A percentile compares a stretch with the other conserved stretches of the same genome.
Evolutionary conservation across 2,797 vertebrate species (phyloP).

Genomic region (Sebastes trivittatus): DNA sequence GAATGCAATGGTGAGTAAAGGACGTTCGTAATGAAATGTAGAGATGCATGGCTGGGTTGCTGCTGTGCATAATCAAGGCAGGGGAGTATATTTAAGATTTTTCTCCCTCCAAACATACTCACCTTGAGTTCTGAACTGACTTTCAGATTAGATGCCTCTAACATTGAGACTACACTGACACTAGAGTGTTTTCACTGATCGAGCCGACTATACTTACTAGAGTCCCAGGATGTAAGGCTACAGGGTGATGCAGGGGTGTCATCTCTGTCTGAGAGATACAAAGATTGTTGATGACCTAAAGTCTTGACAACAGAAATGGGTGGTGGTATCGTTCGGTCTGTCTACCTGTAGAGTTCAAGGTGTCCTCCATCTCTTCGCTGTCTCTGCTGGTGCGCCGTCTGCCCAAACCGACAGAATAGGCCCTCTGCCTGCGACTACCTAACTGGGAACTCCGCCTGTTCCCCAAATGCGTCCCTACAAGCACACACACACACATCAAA

Average conservation of each 20-base stretch:
- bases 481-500: conserved; percentile 14
- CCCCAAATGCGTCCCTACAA: conserved; percentile 66
- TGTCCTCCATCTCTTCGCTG: conserved; percentile 76
- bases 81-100: background rate
- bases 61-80: background rate
- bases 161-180: conserved; percentile 20
- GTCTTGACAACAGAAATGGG: conserved; percentile 14
- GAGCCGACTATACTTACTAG: conserved; percentile 75
- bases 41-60: background rate
- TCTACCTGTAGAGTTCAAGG: conserved; percentile 78
- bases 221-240: conserved; percentile 86
- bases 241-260: conserved; percentile 81
- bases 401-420: conserved; percentile 77
- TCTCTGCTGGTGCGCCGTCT: conserved; percentile 75
- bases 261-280: conserved; percentile 79
- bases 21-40: no score
- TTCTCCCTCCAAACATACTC: background rate
- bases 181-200: conserved; percentile 10
- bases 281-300: conserved; percentile 61
- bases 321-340: background rate
- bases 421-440: conserved; percentile 69
- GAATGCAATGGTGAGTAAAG: no score
- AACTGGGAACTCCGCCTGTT: conserved; percentile 57
- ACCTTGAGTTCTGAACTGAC: background rate
- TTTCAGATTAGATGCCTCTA: conserved; percentile 1